These are phyloP conservation scores for Crypturellus undulatus DNA, from an alignment of 2,113 vertebrate genomes.

Conservation along the genomic window DNA sequence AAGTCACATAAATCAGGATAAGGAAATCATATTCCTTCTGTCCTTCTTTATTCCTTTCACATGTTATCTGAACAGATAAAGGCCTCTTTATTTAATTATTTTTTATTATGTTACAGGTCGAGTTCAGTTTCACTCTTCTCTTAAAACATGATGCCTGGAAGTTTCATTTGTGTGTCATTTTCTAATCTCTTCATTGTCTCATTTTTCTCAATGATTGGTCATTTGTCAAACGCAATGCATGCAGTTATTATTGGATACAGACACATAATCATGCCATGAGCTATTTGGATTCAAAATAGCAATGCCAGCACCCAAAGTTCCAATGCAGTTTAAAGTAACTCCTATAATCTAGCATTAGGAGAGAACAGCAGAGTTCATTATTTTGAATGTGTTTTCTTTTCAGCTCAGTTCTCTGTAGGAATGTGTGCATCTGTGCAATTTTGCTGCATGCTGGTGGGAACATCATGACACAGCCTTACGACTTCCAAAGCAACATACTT, in stretches of 20 bases:
- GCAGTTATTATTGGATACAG: background rate
- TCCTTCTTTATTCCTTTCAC: background rate
- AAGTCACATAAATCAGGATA: background rate
- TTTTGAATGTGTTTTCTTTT: background rate
- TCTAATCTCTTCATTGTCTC: background rate
- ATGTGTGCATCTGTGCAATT: background rate
- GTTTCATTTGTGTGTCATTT: background rate
- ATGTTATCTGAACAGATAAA: background rate
- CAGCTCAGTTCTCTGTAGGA: background rate
- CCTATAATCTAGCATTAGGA: background rate
- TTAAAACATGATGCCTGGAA: background rate
- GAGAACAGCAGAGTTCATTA: background rate
- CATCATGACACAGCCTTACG: background rate
- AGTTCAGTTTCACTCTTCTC: background rate
- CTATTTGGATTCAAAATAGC: slow-evolving; percentile 23
- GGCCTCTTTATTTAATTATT: background rate
- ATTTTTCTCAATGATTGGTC: slow-evolving; percentile 39
- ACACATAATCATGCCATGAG: background rate
- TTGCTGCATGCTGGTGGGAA: background rate
- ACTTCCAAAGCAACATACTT: background rate
- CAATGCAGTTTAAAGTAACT: slow-evolving; percentile 29
- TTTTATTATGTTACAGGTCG: background rate
- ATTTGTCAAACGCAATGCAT: slow-evolving; percentile 19
- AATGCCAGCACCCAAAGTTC: background rate
- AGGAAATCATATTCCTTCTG: background rate